phyloP scores from a whole-genome alignment of 2,888 invertebrate genomes.

The Laspeyria flexula region DNA sequence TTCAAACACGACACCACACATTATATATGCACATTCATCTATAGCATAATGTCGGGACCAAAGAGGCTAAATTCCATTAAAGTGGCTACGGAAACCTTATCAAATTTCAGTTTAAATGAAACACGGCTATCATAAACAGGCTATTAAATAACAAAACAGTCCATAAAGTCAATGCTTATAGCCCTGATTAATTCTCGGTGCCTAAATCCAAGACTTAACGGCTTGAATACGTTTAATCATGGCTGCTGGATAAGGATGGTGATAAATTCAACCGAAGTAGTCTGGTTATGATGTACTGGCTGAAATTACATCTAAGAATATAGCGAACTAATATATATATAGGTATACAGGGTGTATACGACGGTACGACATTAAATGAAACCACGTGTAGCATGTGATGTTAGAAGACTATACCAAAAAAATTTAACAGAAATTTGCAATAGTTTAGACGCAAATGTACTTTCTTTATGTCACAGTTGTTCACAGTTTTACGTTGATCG shows the following conservation, averaged over 20 bases:
- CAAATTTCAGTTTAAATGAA: constrained; percentile 30
- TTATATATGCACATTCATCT: neutral
- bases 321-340: too few species aligned
- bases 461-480: too few species aligned
- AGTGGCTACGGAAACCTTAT: constrained; percentile 17
- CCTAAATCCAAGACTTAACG: constrained; percentile 42
- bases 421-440: too few species aligned
- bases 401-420: too few species aligned
- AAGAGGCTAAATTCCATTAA: constrained; percentile 1
- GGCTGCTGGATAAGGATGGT: constrained; percentile 32
- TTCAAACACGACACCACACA: too few species aligned
- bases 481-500: too few species aligned
- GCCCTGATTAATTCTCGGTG: constrained; percentile 41
- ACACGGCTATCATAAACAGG: constrained; percentile 35
- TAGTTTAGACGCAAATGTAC: too few species aligned
- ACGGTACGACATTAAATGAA: too few species aligned
- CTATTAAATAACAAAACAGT: constrained; percentile 43
- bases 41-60: neutral
- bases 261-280: constrained; percentile 37
- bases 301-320: too few species aligned
- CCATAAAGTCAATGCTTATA: constrained; percentile 37
- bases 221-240: constrained; percentile 42
- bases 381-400: too few species aligned
- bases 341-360: too few species aligned
- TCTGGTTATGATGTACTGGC: constrained; percentile 13